Evolutionary conservation across 2,888 invertebrate species (phyloP).

Genomic region (Tupiocoris notatus): DNA sequence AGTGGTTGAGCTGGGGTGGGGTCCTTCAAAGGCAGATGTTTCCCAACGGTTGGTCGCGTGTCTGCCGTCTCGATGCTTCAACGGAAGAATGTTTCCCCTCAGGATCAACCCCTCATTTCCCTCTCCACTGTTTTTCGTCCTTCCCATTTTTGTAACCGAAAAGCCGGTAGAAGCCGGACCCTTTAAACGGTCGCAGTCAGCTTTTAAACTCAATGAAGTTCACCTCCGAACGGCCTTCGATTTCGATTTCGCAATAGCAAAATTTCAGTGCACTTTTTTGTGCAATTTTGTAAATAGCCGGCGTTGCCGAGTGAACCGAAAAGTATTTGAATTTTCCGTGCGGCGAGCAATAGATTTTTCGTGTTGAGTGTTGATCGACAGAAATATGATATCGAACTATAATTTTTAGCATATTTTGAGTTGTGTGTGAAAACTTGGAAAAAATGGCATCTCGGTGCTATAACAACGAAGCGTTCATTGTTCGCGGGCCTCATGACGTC

Average conservation of each 20-base stretch:
- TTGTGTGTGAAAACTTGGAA: background rate
- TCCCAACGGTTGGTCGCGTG: background rate
- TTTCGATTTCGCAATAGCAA: too few relatives aligned
- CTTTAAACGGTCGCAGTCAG: constrained; percentile 23
- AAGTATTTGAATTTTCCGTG: too few relatives aligned
- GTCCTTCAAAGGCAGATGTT: background rate
- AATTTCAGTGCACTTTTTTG: too few relatives aligned
- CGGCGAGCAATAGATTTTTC: too few relatives aligned
- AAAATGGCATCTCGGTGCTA: constrained; percentile 34
- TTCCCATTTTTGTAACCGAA: background rate
- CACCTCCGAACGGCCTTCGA: too few relatives aligned
- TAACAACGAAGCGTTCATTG: constrained; percentile 34
- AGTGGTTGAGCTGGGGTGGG: background rate
- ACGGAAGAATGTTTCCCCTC: constrained; percentile 23
- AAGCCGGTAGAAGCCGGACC: constrained; percentile 7
- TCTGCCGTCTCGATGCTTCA: constrained; percentile 16
- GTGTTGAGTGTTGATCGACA: too few relatives aligned
- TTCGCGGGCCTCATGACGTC: background rate
- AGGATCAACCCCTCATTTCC: constrained; percentile 6
- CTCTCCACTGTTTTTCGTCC: background rate
- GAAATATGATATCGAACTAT: too few relatives aligned
- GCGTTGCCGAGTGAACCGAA: too few relatives aligned
- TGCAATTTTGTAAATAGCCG: too few relatives aligned
- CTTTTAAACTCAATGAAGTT: constrained; percentile 12
- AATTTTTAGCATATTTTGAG: too few relatives aligned